Percentiles rank a stretch among this genome's conserved stretches.
Conservation (phyloP, 2,797 vertebrate genomes). For the Parambassis ranga region DNA sequence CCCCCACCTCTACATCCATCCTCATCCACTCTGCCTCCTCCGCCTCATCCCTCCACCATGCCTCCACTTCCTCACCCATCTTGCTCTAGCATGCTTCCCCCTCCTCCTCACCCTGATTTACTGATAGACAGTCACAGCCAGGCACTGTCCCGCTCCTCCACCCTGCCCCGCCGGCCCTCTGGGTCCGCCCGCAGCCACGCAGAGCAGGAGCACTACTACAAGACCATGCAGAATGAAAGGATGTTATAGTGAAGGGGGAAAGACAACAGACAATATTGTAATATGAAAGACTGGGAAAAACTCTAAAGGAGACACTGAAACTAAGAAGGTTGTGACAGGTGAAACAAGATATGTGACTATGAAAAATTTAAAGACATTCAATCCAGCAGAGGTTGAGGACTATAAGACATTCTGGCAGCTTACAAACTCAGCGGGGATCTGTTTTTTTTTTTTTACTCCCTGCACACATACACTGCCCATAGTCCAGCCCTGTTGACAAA, state of each 20-base stretch:
- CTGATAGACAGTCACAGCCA: conserved; percentile 77
- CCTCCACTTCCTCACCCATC: conserved; percentile 73
- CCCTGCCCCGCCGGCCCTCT: conserved; percentile 82
- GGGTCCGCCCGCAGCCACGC: conserved; percentile 71
- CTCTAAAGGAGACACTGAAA: conserved; percentile 13
- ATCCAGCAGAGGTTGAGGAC: conserved; percentile 6
- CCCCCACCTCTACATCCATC: conserved; percentile 57
- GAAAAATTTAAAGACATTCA: conserved; percentile 29
- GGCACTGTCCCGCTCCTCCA: conserved; percentile 83
- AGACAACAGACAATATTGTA: neutral
- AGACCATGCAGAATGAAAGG: conserved; percentile 85
- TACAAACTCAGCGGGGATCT: conserved; percentile 42
- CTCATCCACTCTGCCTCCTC: conserved; percentile 55
- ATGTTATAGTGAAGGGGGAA: conserved; percentile 65
- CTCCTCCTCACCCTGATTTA: conserved; percentile 77
- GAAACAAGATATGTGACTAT: conserved; percentile 30
- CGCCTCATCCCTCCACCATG: conserved; percentile 67
- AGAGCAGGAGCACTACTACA: conserved; percentile 90
- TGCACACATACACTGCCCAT: conserved; percentile 29
- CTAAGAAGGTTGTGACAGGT: conserved; percentile 10
- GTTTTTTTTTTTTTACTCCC: neutral
- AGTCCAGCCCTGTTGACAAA: conserved; percentile 16
- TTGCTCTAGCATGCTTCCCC: conserved; percentile 70
- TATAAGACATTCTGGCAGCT: conserved; percentile 35
- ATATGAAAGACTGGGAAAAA: conserved; percentile 16